These are phyloP conservation scores for Clostera curtula DNA, from an alignment of 2,888 invertebrate genomes.

Conservation along the genomic window DNA sequence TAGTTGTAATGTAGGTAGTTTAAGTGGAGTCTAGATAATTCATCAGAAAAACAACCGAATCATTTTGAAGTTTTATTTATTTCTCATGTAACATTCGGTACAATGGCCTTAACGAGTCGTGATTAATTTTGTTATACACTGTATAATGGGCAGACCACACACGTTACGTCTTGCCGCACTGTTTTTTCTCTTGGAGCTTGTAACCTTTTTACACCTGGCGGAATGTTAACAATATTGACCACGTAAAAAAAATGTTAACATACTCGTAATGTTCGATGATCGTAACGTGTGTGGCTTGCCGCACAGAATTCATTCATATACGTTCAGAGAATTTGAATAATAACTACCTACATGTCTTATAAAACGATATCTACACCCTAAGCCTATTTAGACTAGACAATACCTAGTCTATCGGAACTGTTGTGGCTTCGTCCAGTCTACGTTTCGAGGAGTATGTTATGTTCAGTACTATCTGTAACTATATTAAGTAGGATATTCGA, in stretches of 20 bases:
- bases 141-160: constrained; percentile 18
- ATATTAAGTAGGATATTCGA: constrained; percentile 3
- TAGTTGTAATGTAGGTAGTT: too few species aligned
- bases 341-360: constrained; percentile 66
- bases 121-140: constrained; percentile 53
- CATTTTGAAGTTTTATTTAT: constrained; percentile 47
- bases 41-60: constrained; percentile 25
- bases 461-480: background rate
- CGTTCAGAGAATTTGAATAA: constrained; percentile 58
- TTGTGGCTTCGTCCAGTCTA: constrained; percentile 31
- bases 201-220: too few species aligned
- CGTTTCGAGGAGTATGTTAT: constrained; percentile 12
- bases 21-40: constrained; percentile 20
- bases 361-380: constrained; percentile 69
- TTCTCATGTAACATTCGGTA: constrained; percentile 54
- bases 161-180: too few species aligned
- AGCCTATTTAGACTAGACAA: constrained; percentile 49
- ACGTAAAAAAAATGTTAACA: too few species aligned
- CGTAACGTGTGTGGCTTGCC: constrained; percentile 21
- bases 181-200: too few species aligned
- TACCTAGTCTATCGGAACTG: constrained; percentile 53
- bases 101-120: constrained; percentile 50
- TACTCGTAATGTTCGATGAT: too few species aligned
- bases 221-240: too few species aligned
- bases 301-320: constrained; percentile 43